Base-by-base conservation (phyloP, 1,140 invertebrate genomes). In the Diabrotica virgifera region DNA sequence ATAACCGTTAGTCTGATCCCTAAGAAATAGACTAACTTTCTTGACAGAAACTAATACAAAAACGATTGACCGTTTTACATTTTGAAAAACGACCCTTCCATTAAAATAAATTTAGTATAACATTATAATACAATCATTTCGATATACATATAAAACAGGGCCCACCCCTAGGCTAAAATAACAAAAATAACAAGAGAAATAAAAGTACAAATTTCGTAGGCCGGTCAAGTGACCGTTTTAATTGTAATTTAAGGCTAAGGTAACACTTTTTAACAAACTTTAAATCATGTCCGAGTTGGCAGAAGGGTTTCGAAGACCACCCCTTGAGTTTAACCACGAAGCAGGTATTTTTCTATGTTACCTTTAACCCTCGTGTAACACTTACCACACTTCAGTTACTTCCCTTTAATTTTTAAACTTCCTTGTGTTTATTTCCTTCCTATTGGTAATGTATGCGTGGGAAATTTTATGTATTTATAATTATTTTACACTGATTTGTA, bases 221-320 rank as follows among this genome's bases (percentile, higher is more conserved):
- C 65, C 55, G 62, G 57, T 53, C 50, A 56, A 64, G 53, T 59
- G 56, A 54, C 53, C 70, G 68, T 72, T 72, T 63, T 67, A 72
- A 72, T 69, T 70, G 59, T 70, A 72, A 72, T 72, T 68, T 70
- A 68, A 70, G 69, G 62, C 64, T 63, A 59, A 72, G 69, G 68
- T 72, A 70, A 72, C 70, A 70, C 65, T 68, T 70, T 70, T 70
- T 70, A 70, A 64, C 70, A 64, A 58, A 63, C 64, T 65, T 56
- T 68, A 68, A 68, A 68, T 68, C 67, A 68, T 68, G 67, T 68
- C 59, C 60, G 14, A 59, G 56, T 56, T 65, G 61, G 52, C 12
- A 12, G 52, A 66, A 61, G 64, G 65, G 60, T 62, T 66, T 57
- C 59, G 51, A 55, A 63, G 59, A 66, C 65, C 65, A 67, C 61